Percentiles rank a stretch among this genome's conserved stretches.
Conservation (phyloP, 2,113 vertebrate genomes). For the human (Homo sapiens) region GRCh38 chr12:75881501-75882000, state of each 20-base stretch:
- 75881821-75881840: not conserved
- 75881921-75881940: conserved; percentile 31
- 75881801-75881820: not conserved
- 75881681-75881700: not conserved
- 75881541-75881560: not conserved
- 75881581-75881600: not conserved
- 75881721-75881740: not conserved
- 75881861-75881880: not conserved
- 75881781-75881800: not conserved
- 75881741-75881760: not conserved
- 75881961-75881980: not conserved
- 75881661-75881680: not conserved
- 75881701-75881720: not conserved
- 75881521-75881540: not conserved
- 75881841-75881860: not conserved
- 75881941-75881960: not conserved
- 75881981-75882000: conserved; percentile 1
- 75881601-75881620: not conserved
- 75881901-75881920: not conserved
- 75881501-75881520: not conserved
- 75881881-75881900: not conserved
- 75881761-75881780: not conserved
- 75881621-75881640: not conserved
- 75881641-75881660: not conserved
- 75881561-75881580: not conserved